Percentiles rank a stretch among this genome's conserved stretches.
Conservation (phyloP, 2,888 invertebrate species). For the Sarcophaga subvicina region DNA sequence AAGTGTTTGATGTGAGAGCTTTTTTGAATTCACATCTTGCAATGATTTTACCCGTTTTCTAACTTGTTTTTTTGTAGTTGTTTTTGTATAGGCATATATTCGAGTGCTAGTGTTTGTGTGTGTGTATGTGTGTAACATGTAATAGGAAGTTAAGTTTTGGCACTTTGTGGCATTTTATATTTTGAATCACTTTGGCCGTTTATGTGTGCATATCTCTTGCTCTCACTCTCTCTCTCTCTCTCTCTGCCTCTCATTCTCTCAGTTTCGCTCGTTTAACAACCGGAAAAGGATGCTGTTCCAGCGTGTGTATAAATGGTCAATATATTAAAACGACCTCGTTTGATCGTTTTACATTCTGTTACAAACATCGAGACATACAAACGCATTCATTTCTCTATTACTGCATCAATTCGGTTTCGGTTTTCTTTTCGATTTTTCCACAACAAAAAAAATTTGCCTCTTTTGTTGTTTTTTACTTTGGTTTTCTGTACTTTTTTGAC, state of each 20-base stretch:
- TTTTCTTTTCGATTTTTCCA: neutral
- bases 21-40: slow-evolving; percentile 41
- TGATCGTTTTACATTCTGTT: slow-evolving; percentile 56
- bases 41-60: slow-evolving; percentile 18
- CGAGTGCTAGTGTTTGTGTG: neutral
- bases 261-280: slow-evolving; percentile 41
- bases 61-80: too few species aligned
- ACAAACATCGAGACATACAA: neutral
- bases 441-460: neutral
- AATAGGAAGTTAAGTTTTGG: slow-evolving; percentile 69
- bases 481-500: slow-evolving; percentile 28
- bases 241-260: neutral
- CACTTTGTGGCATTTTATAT: slow-evolving; percentile 66
- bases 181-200: slow-evolving; percentile 17
- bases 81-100: neutral
- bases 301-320: slow-evolving; percentile 56
- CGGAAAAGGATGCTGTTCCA: slow-evolving; percentile 64
- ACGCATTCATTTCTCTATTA: slow-evolving; percentile 54
- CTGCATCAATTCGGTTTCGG: slow-evolving; percentile 54
- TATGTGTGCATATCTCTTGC: neutral
- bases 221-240: neutral
- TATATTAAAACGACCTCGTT: slow-evolving; percentile 68
- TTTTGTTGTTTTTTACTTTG: slow-evolving; percentile 1
- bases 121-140: slow-evolving; percentile 22
- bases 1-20: neutral